phyloP scores from a whole-genome alignment of 1,140 invertebrate species.

The Caenorhabditis brenneri region DNA sequence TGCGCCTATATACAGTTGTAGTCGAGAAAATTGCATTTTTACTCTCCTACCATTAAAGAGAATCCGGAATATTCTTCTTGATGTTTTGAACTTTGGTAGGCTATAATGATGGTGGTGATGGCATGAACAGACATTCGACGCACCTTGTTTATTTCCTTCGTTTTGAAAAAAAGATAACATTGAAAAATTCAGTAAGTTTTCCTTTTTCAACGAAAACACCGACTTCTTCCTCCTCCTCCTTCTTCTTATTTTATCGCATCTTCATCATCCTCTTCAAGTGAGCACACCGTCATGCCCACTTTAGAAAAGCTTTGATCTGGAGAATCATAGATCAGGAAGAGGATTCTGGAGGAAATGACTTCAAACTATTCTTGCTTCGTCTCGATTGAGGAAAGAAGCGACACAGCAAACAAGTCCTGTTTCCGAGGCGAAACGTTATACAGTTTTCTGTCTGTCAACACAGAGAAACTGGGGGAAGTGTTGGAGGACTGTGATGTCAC shows the following conservation, averaged over 20 bases:
- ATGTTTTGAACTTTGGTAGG: too few species aligned
- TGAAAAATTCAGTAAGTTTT: not conserved
- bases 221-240: not conserved
- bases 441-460: constrained; percentile 9
- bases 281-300: not conserved
- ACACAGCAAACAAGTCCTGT: constrained; percentile 14
- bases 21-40: not conserved
- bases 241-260: not conserved
- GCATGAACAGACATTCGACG: not conserved
- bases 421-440: constrained; percentile 1
- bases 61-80: too few species aligned
- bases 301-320: not conserved
- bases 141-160: not conserved
- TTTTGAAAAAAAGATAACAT: too few species aligned
- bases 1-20: too few species aligned
- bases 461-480: not conserved
- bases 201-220: not conserved
- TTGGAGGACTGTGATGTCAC: not conserved
- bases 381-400: not conserved
- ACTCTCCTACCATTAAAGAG: too few species aligned
- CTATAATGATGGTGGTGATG: not conserved
- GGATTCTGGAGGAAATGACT: not conserved
- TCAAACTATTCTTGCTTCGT: not conserved
- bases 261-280: not conserved
- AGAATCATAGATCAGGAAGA: not conserved